These are phyloP conservation scores for Ibycter americanus DNA, from an alignment of 2,797 vertebrate species.

Conservation along the genomic window DNA sequence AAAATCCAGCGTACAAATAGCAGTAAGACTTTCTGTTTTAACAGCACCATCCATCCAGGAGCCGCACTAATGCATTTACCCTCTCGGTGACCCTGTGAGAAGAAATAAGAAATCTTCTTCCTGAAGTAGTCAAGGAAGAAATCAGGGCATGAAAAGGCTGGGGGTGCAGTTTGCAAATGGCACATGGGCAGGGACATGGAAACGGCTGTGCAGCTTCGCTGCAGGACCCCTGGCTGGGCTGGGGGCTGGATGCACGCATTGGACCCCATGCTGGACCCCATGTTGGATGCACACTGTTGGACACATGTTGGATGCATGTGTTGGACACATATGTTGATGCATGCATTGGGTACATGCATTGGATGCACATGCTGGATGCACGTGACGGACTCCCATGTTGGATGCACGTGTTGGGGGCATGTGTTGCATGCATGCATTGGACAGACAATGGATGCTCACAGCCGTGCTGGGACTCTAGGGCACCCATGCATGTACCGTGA, in stretches of 20 bases:
- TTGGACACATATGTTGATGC: background rate
- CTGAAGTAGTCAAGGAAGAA: background rate
- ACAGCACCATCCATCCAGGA: background rate
- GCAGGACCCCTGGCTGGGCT: accelerated
- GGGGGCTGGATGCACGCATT: accelerated
- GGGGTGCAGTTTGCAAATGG: accelerated
- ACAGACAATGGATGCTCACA: background rate
- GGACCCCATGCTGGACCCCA: background rate
- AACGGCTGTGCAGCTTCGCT: accelerated
- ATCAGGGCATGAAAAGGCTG: accelerated
- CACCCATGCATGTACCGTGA: accelerated
- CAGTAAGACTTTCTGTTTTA: background rate
- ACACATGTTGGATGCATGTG: accelerated
- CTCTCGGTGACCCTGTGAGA: background rate
- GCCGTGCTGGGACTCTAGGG: background rate
- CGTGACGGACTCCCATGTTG: background rate
- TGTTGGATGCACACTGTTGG: no score
- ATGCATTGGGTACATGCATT: background rate
- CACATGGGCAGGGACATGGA: accelerated
- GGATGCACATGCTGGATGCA: background rate
- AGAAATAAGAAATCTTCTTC: background rate
- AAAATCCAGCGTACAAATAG: background rate
- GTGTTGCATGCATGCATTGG: background rate
- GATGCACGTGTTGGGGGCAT: no score
- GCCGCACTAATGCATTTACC: background rate